Base-by-base conservation (phyloP, 2,797 vertebrate genomes). In the Miichthys miiuy region DNA sequence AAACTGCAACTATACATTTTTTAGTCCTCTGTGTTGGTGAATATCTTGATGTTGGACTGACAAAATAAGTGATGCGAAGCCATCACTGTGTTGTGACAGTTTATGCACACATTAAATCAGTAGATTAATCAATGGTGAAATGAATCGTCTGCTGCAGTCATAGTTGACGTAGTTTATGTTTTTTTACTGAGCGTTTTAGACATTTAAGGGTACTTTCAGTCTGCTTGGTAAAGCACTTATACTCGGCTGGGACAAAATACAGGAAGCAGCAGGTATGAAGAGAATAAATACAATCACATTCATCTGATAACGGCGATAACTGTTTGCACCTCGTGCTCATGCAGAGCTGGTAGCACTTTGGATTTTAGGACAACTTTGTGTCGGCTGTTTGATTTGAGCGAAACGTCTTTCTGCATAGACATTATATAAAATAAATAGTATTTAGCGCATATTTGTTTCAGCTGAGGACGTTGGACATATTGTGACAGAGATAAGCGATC, bases 401-500 rank as follows among this genome's bases (percentile, higher is more conserved):
- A 61, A 69, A 44, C 27, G 3, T 23, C 12, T 63, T 52, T 18
- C 9, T 55, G 42, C 65, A 30, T n/a, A 21, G n/a, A 62, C 42
- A 56, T 48, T 4, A 52, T 56, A 52, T 50, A 14, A 67, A 38
- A 38, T 38, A 44, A 68, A 62, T 6, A 25, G 20, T 67, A 68
- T 77, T 77, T 56, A 66, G n/a, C 2, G 21, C 6, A 23, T 27
- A 55, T 83, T 74, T 80, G 44, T 84, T 83, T 79, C 21, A 27
- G 6, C 62, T 27, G 23, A 71, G 1, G 64, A 61, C 7, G 17
- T 30, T 44, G 56, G 52, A 72, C 55, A 41, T 54, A 42, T 11
- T 64, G 41, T 70, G 68, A 79, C 62, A 70, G 60, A 80, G 14
- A 79, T 72, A 80, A 85, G 65, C 0, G 23, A 83, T 25, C 50